Evolutionary conservation across 1,140 invertebrate species (phyloP).

Genomic region (Littorina saxatilis): DNA sequence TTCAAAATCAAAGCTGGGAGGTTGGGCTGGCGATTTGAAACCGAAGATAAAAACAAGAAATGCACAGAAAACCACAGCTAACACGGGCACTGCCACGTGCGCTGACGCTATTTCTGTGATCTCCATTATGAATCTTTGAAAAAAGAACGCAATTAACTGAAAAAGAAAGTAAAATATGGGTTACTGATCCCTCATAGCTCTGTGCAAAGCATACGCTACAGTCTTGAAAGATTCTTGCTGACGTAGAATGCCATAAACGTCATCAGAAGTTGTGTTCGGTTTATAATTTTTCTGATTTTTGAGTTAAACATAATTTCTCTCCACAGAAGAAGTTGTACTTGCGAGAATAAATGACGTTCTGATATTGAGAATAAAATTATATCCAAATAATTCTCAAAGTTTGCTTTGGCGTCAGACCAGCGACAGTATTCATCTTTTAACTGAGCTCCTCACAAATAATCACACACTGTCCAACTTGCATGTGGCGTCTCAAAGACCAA

Average conservation of each 20-base stretch:
- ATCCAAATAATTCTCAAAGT: too few species aligned
- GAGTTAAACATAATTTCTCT: too few species aligned
- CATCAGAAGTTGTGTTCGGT: constrained; percentile 53
- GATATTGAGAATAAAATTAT: too few species aligned
- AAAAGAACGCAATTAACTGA: constrained; percentile 20
- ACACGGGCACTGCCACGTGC: constrained; percentile 72
- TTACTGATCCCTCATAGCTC: constrained; percentile 12
- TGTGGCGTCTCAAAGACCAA: too few species aligned
- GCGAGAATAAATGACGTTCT: too few species aligned
- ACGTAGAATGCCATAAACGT: constrained; percentile 66
- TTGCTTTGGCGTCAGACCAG: too few species aligned
- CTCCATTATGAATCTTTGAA: constrained; percentile 55
- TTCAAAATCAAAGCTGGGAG: constrained; percentile 74
- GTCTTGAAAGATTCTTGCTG: constrained; percentile 61
- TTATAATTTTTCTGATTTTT: background rate
- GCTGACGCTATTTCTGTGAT: constrained; percentile 71
- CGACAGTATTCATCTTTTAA: too few species aligned
- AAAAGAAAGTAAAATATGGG: constrained; percentile 30
- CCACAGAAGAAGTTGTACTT: too few species aligned
- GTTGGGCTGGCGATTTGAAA: constrained; percentile 74
- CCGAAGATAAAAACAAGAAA: constrained; percentile 75
- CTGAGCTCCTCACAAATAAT: too few species aligned
- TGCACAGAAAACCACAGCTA: constrained; percentile 73
- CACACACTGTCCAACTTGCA: too few species aligned
- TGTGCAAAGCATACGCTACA: background rate